Evolutionary conservation across 2,797 vertebrate genomes (phyloP).

Genomic region (Sebastiscus tertius): DNA sequence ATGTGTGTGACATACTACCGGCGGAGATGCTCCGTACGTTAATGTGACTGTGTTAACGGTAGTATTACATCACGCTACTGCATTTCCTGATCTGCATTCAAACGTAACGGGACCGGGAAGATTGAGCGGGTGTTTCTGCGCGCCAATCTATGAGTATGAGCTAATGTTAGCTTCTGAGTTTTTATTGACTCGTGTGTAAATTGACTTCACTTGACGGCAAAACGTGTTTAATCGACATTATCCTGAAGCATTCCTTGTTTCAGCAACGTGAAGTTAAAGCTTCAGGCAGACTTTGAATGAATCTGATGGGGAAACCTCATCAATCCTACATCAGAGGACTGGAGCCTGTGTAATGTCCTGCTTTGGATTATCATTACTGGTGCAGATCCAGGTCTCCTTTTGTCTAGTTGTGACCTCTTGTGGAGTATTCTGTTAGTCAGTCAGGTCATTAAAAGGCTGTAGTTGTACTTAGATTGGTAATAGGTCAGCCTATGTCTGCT

Average conservation of each 20-base stretch:
- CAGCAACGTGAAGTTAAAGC: neutral
- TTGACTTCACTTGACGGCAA: neutral
- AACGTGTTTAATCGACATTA: too few relatives aligned
- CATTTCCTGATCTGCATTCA: neutral
- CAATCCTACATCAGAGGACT: too few relatives aligned
- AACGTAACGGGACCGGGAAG: neutral
- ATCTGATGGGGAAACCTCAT: neutral
- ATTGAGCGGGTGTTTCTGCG: constrained; percentile 18
- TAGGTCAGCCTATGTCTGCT: neutral
- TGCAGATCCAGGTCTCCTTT: neutral
- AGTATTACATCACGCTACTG: neutral
- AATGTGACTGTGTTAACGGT: neutral
- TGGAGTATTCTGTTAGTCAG: too few relatives aligned
- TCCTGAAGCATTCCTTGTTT: neutral
- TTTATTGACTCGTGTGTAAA: neutral
- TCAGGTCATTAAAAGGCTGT: too few relatives aligned
- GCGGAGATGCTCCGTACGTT: neutral
- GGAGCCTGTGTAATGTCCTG: too few relatives aligned
- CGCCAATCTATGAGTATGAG: constrained; percentile 21
- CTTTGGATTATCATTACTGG: too few relatives aligned
- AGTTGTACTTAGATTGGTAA: too few relatives aligned
- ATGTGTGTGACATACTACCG: neutral
- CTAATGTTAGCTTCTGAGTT: neutral
- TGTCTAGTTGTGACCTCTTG: neutral
- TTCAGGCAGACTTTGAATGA: neutral